Conservation (phyloP, 2,888 invertebrate genomes). For the Eumerus sabulonum region DNA sequence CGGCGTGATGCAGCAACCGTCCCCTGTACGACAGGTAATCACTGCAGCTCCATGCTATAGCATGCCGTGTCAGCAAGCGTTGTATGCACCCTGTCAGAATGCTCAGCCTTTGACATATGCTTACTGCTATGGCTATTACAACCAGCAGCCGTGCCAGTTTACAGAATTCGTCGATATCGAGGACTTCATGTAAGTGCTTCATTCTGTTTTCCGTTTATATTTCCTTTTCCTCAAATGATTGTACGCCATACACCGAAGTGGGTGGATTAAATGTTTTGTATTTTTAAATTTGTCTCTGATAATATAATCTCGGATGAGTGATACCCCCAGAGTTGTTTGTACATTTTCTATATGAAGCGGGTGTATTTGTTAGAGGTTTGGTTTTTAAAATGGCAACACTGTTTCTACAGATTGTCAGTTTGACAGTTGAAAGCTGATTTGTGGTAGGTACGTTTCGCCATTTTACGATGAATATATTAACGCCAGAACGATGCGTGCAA, state of each 20-base stretch:
- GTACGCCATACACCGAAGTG: not conserved
- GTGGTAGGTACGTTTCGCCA: too few species aligned
- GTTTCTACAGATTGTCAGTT: too few species aligned
- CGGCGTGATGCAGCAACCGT: conserved; percentile 33
- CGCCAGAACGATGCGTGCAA: too few species aligned
- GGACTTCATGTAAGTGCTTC: conserved; percentile 86
- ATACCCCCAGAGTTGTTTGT: conserved; percentile 2
- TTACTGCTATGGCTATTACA: conserved; percentile 83
- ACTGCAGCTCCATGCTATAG: conserved; percentile 56
- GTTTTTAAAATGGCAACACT: too few species aligned
- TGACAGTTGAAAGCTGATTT: too few species aligned
- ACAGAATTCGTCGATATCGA: conserved; percentile 85
- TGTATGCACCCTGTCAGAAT: conserved; percentile 80
- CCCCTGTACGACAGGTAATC: conserved; percentile 43
- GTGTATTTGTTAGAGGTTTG: too few species aligned
- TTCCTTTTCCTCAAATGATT: not conserved
- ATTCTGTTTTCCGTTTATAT: not conserved
- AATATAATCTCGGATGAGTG: conserved; percentile 24
- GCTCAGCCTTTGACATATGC: conserved; percentile 83
- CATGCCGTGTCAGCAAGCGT: conserved; percentile 31
- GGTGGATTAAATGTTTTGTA: conserved; percentile 15
- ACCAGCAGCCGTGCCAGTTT: conserved; percentile 83
- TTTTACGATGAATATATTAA: too few species aligned
- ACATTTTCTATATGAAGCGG: too few species aligned
- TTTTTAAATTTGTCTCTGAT: conserved; percentile 34